Base-by-base conservation (phyloP, 2,888 invertebrate genomes). In the Ochropleura plecta region DNA sequence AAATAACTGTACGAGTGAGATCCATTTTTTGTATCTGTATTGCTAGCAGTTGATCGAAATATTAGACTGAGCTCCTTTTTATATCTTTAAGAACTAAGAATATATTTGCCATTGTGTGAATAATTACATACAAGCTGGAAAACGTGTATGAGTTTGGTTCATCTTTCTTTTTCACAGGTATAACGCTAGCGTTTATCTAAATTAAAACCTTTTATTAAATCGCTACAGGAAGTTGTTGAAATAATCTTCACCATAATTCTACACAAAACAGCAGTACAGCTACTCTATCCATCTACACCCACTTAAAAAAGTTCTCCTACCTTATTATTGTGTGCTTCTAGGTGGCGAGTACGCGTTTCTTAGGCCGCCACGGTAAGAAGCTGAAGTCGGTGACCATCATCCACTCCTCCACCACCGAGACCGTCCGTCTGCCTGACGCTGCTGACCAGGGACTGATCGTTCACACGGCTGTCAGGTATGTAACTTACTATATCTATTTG, bases 331-430 rank as follows among this genome's bases (percentile, higher is more conserved):
- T 79, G n/a, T 81, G 75, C 72, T 90, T 89, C 0, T 95, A 98
- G 98, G 97, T 98, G 90, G 97, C 98, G 91, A 98, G 98, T 96
- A 98, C 98, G 88, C 98, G 98, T 90, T 97, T 98, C 90, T 97
- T 98, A 90, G 98, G 98, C 90, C 98, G 98, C 89, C 97, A 97
- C 84, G 98, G 98, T 94, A 97, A 98, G 93, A 98, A 98, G 95
- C 97, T 98, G 89, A 98, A 98, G 94, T 98, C 98, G 40, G 98
- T 98, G 87, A 98, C 98, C 88, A 98, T 98, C 93, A 98, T 98
- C 91, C 98, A 98, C 97, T 98, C 98, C 92, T 98, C 98, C 87
- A 98, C 98, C 76, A 98, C 98, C 78, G 98, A 98, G 96, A 98
- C 98, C 83, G 98, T 98, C 83, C 97, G 98, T 46, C 96, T 98